Base-by-base conservation (phyloP, 2,113 vertebrate species). In the Spermophilus dauricus region DNA sequence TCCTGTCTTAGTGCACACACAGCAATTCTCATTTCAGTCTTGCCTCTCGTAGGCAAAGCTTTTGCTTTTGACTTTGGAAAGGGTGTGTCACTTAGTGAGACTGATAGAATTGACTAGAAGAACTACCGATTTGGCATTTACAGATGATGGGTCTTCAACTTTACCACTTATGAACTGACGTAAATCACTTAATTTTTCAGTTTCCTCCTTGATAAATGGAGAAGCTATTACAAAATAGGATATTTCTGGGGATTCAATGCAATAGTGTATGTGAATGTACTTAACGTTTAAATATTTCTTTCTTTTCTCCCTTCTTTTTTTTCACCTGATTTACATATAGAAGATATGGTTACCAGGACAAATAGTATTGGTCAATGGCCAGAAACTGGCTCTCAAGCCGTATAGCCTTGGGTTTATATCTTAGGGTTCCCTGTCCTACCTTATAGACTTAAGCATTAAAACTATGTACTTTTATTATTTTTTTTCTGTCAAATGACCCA, bases 191-290 rank as follows among this genome's bases (percentile, higher is more conserved):
- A 39, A 81, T 26, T 39, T 82, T 45, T 93, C 30, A 81, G 8
- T 42, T 92, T 95, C 56, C 1, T 95, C 18, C 30, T 90, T 28
- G 77, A 76, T 80, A 81, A 94, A 75, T 69, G 45, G 28, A 89
- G 51, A 84, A 63, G 1, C 13, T 69, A 51, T 65, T 18, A 75
- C 34, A 63, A 75, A 96, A 75, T 26, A 72, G 28, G 58, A 61
- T 83, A 45, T 77, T 67, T 91, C 69, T 72, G 39, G 92, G 9
- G 12, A 94, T 76, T 91, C 48, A 30, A 4, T 87, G 28, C 91
- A 24, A 88, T 28, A 58, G 9, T 81, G 0, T 24, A 4, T 77
- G 10, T 84, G 28, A 77, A 63, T 96, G 34, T 93, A 2, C 82
- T 86, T 85, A 48, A 65, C 65, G 84, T 5, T 45, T 42, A 72